These are phyloP conservation scores for Euglossa dilemma DNA, from an alignment of 1,140 invertebrate genomes.

Conservation along the genomic window DNA sequence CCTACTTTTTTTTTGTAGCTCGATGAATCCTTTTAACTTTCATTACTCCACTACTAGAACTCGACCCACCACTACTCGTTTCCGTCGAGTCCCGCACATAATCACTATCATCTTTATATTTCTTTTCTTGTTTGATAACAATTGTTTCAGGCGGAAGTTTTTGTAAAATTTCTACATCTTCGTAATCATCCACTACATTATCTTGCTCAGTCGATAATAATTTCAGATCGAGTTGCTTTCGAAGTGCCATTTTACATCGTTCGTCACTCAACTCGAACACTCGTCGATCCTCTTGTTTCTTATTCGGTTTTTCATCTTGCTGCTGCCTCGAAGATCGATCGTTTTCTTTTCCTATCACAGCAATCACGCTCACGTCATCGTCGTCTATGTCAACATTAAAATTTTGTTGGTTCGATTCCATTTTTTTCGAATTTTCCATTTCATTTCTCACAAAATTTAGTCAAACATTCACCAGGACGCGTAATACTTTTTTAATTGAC, in stretches of 20 bases:
- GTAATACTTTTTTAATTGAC: background rate
- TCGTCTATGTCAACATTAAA: constrained; percentile 17
- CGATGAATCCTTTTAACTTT: constrained; percentile 60
- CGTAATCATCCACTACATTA: background rate
- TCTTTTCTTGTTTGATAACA: constrained; percentile 62
- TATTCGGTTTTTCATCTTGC: background rate
- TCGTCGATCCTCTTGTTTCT: constrained; percentile 5
- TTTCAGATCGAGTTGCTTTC: constrained; percentile 49
- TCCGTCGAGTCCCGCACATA: constrained; percentile 57
- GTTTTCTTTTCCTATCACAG: constrained; percentile 36
- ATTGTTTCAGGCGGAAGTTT: constrained; percentile 65
- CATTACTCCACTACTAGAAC: constrained; percentile 29
- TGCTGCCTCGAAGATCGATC: constrained; percentile 9
- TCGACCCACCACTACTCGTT: constrained; percentile 59
- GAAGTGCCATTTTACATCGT: constrained; percentile 66
- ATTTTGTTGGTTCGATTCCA: background rate
- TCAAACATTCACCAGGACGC: background rate
- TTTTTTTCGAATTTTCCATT: background rate
- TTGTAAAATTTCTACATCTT: constrained; percentile 31
- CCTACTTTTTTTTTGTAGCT: constrained; percentile 57
- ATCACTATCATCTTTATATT: constrained; percentile 50
- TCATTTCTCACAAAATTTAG: background rate
- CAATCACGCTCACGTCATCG: constrained; percentile 40
- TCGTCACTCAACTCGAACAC: constrained; percentile 67
- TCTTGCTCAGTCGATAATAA: constrained; percentile 8